Evolutionary conservation across 2,888 invertebrate species (phyloP).

Genomic region (Tipula helvola): DNA sequence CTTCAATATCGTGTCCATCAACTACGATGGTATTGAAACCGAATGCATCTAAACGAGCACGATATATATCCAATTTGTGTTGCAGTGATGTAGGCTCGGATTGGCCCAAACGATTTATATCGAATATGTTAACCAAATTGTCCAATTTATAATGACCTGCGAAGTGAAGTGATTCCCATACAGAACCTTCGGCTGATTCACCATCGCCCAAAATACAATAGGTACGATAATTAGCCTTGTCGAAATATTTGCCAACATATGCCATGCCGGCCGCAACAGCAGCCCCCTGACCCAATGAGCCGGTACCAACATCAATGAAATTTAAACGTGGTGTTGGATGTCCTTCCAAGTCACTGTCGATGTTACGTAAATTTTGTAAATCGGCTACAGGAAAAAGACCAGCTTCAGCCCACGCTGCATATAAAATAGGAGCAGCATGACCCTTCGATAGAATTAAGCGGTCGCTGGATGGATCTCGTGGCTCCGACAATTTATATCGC

Average conservation of each 20-base stretch:
- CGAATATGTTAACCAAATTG: constrained; percentile 93
- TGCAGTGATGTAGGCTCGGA: constrained; percentile 90
- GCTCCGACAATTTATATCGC: constrained; percentile 80
- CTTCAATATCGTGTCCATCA: constrained; percentile 93
- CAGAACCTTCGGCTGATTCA: constrained; percentile 94
- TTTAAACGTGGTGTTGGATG: constrained; percentile 96
- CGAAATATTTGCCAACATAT: constrained; percentile 70
- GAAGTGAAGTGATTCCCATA: constrained; percentile 96
- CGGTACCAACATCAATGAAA: constrained; percentile 98
- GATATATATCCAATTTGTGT: constrained; percentile 75
- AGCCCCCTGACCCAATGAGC: constrained; percentile 94
- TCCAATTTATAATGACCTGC: constrained; percentile 89
- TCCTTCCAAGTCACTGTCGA: constrained; percentile 92
- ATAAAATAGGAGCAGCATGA: constrained; percentile 96
- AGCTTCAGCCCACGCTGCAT: constrained; percentile 99
- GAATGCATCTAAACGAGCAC: constrained; percentile 75
- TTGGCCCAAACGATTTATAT: constrained; percentile 94
- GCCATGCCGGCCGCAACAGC: constrained; percentile 97
- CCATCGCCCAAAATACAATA: constrained; percentile 96
- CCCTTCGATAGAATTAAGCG: constrained; percentile 96
- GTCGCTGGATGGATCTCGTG: constrained; percentile 81
- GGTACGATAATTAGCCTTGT: constrained; percentile 68
- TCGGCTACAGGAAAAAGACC: constrained; percentile 78
- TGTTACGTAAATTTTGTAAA: constrained; percentile 74
- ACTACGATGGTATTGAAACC: constrained; percentile 85